Conservation (phyloP, 2,113 vertebrate genomes). For the Excalfactoria chinensis region DNA sequence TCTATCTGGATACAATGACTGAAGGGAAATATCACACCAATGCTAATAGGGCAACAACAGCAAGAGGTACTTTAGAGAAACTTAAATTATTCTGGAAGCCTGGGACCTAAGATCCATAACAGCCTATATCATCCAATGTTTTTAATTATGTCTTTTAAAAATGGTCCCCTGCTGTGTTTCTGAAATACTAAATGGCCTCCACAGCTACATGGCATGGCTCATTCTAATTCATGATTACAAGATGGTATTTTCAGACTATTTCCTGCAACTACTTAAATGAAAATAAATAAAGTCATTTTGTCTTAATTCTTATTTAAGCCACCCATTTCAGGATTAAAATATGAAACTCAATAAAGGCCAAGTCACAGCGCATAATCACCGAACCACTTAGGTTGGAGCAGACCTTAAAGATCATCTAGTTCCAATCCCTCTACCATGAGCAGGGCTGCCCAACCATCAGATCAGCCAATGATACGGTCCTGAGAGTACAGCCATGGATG, state of each 20-base stretch:
- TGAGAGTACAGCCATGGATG: neutral
- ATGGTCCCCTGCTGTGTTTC: constrained; percentile 77
- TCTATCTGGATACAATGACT: neutral
- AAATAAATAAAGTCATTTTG: neutral
- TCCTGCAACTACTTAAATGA: constrained; percentile 50
- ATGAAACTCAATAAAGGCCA: constrained; percentile 18
- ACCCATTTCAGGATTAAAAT: constrained; percentile 2
- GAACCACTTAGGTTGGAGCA: too few species aligned
- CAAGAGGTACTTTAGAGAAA: constrained; percentile 55
- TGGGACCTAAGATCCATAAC: constrained; percentile 72
- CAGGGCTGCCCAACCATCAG: too few species aligned
- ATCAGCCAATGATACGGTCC: neutral
- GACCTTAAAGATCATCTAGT: too few species aligned
- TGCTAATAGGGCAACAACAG: constrained; percentile 27
- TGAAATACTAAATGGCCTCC: constrained; percentile 78
- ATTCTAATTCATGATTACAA: constrained; percentile 78
- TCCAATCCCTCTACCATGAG: too few species aligned
- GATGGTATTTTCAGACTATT: constrained; percentile 68
- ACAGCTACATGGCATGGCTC: constrained; percentile 75
- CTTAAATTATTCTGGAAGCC: constrained; percentile 71
- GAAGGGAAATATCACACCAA: constrained; percentile 32
- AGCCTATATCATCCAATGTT: constrained; percentile 74
- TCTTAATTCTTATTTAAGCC: constrained; percentile 18
- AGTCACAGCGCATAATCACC: neutral
- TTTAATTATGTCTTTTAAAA: constrained; percentile 81